Base-by-base conservation (phyloP, 2,797 vertebrate species). In the Crocidura indochinensis region DNA sequence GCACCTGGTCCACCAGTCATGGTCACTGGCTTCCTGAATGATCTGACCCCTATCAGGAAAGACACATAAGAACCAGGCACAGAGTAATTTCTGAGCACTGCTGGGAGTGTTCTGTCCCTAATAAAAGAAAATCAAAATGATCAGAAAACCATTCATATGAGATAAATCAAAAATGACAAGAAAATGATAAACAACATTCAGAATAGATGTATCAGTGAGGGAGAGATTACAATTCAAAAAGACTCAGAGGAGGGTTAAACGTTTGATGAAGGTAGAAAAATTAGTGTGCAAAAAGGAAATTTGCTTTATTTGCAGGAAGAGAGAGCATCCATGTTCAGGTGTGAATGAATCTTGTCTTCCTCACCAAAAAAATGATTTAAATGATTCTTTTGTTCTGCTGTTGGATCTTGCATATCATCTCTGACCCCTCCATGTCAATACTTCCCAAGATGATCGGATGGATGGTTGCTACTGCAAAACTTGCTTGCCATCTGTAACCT, bases 151-250 rank as follows among this genome's bases (percentile, higher is more conserved):
- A 17, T 53, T 83, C 51, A 38, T 29, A n/a, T 47, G 29, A 82
- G 26, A 72, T 29, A 31, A 77, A 93, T 31, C 15, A 87, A 77
- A 91, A 84, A 74, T 56, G 47, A 12, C 14, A 84, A 90, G n/a
- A 7, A 53, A 26, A 29, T 15, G 2, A 74, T 47, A 84, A 71
- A 77, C 65, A 64, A 77, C 68, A 79, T 68, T 38, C 49, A 81
- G 31, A 26, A 69, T 8, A 51, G 11, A 46, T 4, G 0, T 29
- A 68, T 19, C 71, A 60, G n/a, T 26, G 15, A 47, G 20, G 62
- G 4, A 47, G 27, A 29, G 5, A 38, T 11, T 26, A 2, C 1
- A 77, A 44, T 47, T n/a, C 29, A 29, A 67, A 24, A 11, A 15
- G n/a, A 4, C 11, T 3, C 22, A 14, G 9, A 38, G 38, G 38